Percentiles rank a stretch among this genome's conserved stretches.
Conservation (phyloP, 1,140 invertebrate genomes). For the Sycophaga agraensis region DNA sequence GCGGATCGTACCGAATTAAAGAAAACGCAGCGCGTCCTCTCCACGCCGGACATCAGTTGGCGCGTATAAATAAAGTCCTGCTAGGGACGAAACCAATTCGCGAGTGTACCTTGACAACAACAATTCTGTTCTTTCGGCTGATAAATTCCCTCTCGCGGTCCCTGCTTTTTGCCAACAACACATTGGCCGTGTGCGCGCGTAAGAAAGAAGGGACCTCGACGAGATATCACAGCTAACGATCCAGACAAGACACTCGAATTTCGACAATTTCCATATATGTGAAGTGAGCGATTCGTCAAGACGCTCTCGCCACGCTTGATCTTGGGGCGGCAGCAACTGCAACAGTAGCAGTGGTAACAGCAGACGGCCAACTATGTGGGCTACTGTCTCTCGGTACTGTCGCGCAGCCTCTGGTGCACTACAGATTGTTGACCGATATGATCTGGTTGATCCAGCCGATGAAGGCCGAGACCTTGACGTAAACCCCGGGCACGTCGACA, state of each 20-base stretch:
- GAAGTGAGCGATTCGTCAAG: too few relatives aligned
- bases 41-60: too few relatives aligned
- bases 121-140: conserved; percentile 1
- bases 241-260: too few relatives aligned
- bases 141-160: too few relatives aligned
- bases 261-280: too few relatives aligned
- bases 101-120: conserved; percentile 34
- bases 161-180: too few relatives aligned
- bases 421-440: conserved; percentile 90
- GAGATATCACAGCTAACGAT: too few relatives aligned
- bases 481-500: conserved; percentile 86
- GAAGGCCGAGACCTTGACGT: conserved; percentile 91
- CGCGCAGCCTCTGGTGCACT: conserved; percentile 35
- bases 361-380: neutral
- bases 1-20: too few relatives aligned
- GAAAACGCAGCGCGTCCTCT: too few relatives aligned
- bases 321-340: too few relatives aligned
- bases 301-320: too few relatives aligned
- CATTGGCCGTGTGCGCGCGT: neutral
- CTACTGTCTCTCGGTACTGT: neutral
- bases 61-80: conserved; percentile 1
- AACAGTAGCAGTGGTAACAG: neutral
- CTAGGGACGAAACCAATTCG: conserved; percentile 19
- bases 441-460: conserved; percentile 97
- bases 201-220: too few relatives aligned